A percentile compares a stretch with the other conserved stretches of the same genome.
phyloP scores from a whole-genome alignment of 2,797 vertebrate species.

The Oreochromis mossambicus region DNA sequence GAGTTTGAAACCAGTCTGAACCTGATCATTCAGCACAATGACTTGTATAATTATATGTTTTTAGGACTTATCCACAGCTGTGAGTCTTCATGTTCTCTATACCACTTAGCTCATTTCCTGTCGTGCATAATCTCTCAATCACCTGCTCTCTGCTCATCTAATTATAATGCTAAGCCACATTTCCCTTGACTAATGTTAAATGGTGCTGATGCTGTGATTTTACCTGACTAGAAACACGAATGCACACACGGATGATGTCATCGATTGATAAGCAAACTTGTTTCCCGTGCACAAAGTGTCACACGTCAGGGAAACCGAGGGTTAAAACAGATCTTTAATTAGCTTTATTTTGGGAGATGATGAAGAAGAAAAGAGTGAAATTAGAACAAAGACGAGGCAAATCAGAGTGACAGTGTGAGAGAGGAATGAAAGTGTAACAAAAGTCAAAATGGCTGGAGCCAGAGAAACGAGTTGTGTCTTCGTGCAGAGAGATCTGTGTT shows the following conservation, averaged over 20 bases:
- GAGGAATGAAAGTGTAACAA: not conserved
- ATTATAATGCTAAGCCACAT: conserved; percentile 5
- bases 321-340: not conserved
- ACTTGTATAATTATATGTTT: not conserved
- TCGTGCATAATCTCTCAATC: not conserved
- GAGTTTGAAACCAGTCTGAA: not conserved
- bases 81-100: not conserved
- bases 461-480: not conserved
- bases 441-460: not conserved
- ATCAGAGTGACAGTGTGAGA: not conserved
- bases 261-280: not conserved
- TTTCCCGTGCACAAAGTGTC: not conserved
- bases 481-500: not conserved
- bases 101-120: conserved; percentile 25
- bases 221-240: not conserved
- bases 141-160: not conserved
- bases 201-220: conserved; percentile 31
- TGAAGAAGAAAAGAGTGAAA: not conserved
- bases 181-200: not conserved
- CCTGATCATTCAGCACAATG: not conserved
- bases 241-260: not conserved
- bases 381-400: not conserved
- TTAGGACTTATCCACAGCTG: not conserved
- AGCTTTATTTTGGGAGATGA: not conserved
- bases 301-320: not conserved